Evolutionary conservation across 2,797 vertebrate genomes (phyloP), one percentile per base, ranked within the genome.

Genomic region (Miichthys miiuy): DNA sequence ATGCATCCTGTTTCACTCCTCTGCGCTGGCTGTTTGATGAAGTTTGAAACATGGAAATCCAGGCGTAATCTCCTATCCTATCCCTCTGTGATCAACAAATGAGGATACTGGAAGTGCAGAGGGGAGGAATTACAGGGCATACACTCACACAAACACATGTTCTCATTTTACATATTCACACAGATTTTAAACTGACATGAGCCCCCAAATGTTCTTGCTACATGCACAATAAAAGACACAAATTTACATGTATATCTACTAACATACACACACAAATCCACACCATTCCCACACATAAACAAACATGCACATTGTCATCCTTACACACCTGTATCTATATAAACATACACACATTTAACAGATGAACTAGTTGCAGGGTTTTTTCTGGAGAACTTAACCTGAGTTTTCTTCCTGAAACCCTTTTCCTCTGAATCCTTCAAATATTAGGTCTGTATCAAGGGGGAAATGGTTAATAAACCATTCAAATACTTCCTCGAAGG

Each of bases 21-120:
- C 79, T 81, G 71, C 71, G 54, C 87, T 82, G 83, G 87, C 85
- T 80, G 62, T 83, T 56, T 89, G 79, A 94, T 91, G 86, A 93
- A 87, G 94, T 95, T 95, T 95, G 88, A 94, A 93, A 94, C 88
- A 87, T 78, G 87, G 86, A 93, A 93, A 94, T 93, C 89, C 89
- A 90, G 80, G 75, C 47, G 60, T 91, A 93, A 94, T 92, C 91
- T 81, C 76, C 87, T 46, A 34, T 66, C 75, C 44, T 82, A 87
- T 92, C 91, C 89, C 81, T 86, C 72, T 89, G 88, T 85, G 71
- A 90, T 92, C 89, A 92, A 88, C 88, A 91, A 70, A 91, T 68
- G 60, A 46, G 20, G 79, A 88, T 83, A 79, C 87, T 90, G 86
- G 89, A 92, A 68, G 83, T 72, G 69, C 70, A 79, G 62, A 62